Base-by-base conservation (phyloP, 2,888 invertebrate genomes). In the Tetramorium bicarinatum region DNA sequence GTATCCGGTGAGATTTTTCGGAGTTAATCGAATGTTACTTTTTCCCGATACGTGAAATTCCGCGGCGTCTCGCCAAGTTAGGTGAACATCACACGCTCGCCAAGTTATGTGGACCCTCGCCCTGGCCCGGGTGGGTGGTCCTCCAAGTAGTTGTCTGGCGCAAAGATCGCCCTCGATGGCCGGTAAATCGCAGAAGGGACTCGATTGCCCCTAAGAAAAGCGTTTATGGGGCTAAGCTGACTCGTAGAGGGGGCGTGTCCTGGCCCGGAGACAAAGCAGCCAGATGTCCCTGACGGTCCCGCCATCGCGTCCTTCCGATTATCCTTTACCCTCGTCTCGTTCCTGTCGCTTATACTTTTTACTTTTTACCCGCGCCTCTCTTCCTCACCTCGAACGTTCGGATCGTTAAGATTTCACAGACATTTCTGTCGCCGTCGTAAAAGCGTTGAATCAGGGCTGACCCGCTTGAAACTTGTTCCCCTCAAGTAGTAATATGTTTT, bases 241-340 rank as follows among this genome's bases (percentile, higher is more conserved):
- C 88, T 90, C 90, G 90, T 87, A 86, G 86, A 90, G 88, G 86
- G 89, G 93, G 93, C 93, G 93, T 92, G 91, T 92, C 92, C 93
- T 93, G 93, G 92, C 92, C 85, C 85, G 87, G 83, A 91, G 92
- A 93, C 92, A 93, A 92, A 91, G 90, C 89, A 87, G 86, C 89
- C 91, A 91, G 91, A 91, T 93, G 93, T 91, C 89, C 83, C 85
- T 89, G 91, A 92, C 91, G 88, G 85, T 88, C 86, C 82, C 74
- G 85, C 87, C 85, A 82, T 85, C 82, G 83, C 76, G 88, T 92
- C 87, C 90, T 91, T 91, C 88, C 88, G 92, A 91, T 92, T 92
- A 92, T 91, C 87, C 84, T 87, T 88, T 86, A 87, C 85, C 72
- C 82, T 85, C 82, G 44, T 75, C 82, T 71, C 67, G 56, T 64